A percentile compares a stretch with the other conserved stretches of the same genome.
These are phyloP conservation scores for Calameuta pallipes DNA, from an alignment of 2,888 invertebrate species.

Conservation along the genomic window DNA sequence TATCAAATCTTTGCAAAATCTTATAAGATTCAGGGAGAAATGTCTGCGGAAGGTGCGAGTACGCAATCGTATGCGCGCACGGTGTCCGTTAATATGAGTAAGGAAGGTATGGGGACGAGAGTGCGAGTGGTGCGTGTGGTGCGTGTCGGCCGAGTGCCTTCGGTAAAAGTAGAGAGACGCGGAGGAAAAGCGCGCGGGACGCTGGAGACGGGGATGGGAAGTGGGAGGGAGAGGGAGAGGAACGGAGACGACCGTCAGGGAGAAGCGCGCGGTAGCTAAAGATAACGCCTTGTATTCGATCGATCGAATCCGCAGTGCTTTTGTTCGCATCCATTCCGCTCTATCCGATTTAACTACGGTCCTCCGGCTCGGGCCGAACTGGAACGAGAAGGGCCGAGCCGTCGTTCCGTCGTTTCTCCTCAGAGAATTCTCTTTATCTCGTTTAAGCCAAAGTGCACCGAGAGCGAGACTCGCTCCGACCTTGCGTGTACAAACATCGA, in stretches of 20 bases:
- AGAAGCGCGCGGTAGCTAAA: conserved; percentile 51
- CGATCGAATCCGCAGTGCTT: conserved; percentile 57
- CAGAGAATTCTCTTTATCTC: conserved; percentile 50
- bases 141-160: not conserved
- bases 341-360: conserved; percentile 57
- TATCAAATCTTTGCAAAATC: too few relatives aligned
- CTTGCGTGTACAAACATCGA: not conserved
- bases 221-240: too few relatives aligned
- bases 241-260: conserved; percentile 16
- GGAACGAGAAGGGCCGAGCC: conserved; percentile 4
- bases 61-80: too few relatives aligned
- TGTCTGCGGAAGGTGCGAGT: too few relatives aligned
- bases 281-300: conserved; percentile 58
- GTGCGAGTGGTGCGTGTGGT: too few relatives aligned
- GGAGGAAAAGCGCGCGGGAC: not conserved
- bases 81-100: too few relatives aligned
- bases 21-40: too few relatives aligned
- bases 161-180: not conserved
- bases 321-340: conserved; percentile 48
- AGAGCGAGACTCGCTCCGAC: conserved; percentile 32
- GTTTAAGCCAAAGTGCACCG: conserved; percentile 45
- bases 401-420: conserved; percentile 14
- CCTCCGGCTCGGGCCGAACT: not conserved
- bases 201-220: too few relatives aligned
- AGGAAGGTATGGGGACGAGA: too few relatives aligned